These are phyloP conservation scores for Epizoanthus scotinus DNA, from an alignment of 92 coral and sea anemone species.

Conservation along the genomic window DNA sequence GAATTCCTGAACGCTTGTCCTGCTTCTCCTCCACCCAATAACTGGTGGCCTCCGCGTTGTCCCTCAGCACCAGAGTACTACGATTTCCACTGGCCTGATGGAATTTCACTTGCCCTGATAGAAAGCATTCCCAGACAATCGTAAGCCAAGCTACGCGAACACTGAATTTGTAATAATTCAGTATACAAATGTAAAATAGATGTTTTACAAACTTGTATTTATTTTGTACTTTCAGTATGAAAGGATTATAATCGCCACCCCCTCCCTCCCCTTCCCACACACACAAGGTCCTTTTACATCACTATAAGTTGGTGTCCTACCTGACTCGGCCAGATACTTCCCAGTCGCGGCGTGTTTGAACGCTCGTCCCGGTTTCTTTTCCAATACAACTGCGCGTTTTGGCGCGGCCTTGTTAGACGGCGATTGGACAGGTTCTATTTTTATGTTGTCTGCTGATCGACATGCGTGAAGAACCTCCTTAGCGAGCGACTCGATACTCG, in stretches of 20 bases:
- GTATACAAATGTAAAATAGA: too few species aligned
- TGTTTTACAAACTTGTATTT: too few species aligned
- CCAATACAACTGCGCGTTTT: slow-evolving; percentile 34
- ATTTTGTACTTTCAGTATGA: too few species aligned
- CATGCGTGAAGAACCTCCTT: slow-evolving; percentile 70
- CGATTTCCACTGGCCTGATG: slow-evolving; percentile 83
- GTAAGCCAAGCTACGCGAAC: background rate
- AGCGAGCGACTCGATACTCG: slow-evolving; percentile 71
- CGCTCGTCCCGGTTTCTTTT: slow-evolving; percentile 87
- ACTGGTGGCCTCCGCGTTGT: slow-evolving; percentile 74
- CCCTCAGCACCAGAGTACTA: slow-evolving; percentile 71
- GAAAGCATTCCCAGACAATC: background rate
- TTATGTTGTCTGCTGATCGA: slow-evolving; percentile 56
- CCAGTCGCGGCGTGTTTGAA: slow-evolving; percentile 72
- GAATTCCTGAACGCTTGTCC: slow-evolving; percentile 53
- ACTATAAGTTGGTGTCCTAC: slow-evolving; percentile 23
- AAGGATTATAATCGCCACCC: too few species aligned
- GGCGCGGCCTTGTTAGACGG: slow-evolving; percentile 16
- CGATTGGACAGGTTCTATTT: slow-evolving; percentile 37
- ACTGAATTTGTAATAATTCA: too few species aligned
- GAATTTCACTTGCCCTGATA: slow-evolving; percentile 76
- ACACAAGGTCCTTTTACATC: too few species aligned
- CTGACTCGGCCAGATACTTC: slow-evolving; percentile 83
- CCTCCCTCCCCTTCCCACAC: too few species aligned
- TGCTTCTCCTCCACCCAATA: slow-evolving; percentile 85